Base-by-base conservation (phyloP, 1,140 invertebrate genomes). In the Drosophila orena region DNA sequence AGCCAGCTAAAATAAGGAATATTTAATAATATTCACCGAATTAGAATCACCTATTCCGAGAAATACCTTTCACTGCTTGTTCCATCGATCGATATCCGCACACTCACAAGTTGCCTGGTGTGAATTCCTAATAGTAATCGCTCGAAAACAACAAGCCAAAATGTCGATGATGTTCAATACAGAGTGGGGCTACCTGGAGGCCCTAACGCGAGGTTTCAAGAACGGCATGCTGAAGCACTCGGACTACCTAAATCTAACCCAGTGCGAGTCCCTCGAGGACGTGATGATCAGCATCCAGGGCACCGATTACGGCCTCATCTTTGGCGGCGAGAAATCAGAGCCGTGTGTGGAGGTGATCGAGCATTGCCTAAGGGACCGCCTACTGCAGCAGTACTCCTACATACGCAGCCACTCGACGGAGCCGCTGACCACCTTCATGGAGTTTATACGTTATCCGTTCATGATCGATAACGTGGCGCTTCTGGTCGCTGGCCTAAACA, bases 381-480 rank as follows among this genome's bases (percentile, higher is more conserved):
- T 99, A 22, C 98, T 99, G 1, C 96, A 98, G 70, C 98, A 99
- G 93, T 99, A 99, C 93, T 97, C 98, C 90, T 98, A 99, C 93
- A 94, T 99, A 90, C 95, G 98, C 35, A 99, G 98, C 92, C 98
- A 99, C 92, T 97, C 98, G 42, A 96, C 99, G 1, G 98, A 99
- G 90, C 98, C 98, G 3, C 93, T 99, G 50, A 96, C 98, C 1
- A 99, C 98, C 22, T 99, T 99, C 92, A 93, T 99, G 72, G 99
- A 99, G 92, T 99, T 98, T 88, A 99, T 99, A 42, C 99, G 98
- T 83, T 99, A 99, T 94, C 98, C 98, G 91, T 99, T 99, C 92
- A 99, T 99, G 99, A 99, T 99, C 91, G 99, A 99, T 93, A 99
- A 99, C 92, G 99, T 99, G 49, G 98, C 99, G 79, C 93, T 99